phyloP scores from a whole-genome alignment of 2,888 invertebrate species.

The Ormyrus rosae region DNA sequence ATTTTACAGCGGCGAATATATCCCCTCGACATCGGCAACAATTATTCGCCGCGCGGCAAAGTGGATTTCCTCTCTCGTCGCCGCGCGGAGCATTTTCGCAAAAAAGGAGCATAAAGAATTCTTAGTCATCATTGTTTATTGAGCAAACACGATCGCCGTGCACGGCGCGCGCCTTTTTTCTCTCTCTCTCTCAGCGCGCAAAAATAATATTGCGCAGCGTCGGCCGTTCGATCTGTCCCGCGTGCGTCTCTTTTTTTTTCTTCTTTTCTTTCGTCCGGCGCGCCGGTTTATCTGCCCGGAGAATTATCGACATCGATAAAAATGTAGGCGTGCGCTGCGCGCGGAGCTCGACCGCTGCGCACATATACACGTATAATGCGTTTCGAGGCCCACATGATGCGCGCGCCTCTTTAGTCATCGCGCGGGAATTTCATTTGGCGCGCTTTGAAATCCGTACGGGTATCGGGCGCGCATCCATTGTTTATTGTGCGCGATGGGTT shows the following conservation, averaged over 20 bases:
- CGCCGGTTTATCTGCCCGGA: not conserved
- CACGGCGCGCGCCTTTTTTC: not conserved
- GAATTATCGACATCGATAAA: constrained; percentile 44
- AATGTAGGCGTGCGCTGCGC: constrained; percentile 28
- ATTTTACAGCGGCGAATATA: no score
- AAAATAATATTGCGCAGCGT: not conserved
- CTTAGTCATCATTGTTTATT: no score
- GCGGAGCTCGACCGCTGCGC: no score
- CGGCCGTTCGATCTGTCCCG: not conserved
- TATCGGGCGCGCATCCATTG: constrained; percentile 4
- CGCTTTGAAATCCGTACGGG: no score
- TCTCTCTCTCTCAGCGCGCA: not conserved
- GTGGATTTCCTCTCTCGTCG: no score
- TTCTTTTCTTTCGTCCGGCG: not conserved
- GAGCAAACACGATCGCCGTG: no score
- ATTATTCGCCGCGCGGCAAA: no score
- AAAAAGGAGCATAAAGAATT: no score
- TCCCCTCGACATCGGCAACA: no score
- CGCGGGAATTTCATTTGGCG: constrained; percentile 27
- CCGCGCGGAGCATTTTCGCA: no score
- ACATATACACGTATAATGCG: not conserved
- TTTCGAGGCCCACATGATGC: constrained; percentile 14
- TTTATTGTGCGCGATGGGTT: constrained; percentile 26
- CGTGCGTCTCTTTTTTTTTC: not conserved
- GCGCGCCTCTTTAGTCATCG: constrained; percentile 11